These are phyloP conservation scores for Pungitius pungitius DNA, from an alignment of 2,113 vertebrate genomes.

Conservation along the genomic window DNA sequence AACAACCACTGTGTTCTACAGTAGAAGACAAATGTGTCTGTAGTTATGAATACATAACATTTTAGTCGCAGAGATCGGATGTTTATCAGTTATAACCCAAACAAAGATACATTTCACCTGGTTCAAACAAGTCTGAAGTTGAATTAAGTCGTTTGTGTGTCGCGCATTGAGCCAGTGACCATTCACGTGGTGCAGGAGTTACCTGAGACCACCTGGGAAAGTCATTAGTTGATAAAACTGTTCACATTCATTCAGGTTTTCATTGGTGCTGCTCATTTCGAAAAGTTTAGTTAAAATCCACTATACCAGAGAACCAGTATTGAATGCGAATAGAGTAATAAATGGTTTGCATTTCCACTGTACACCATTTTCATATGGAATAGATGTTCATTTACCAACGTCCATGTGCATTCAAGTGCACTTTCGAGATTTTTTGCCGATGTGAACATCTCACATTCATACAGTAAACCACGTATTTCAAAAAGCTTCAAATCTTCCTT, in stretches of 20 bases:
- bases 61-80: background rate
- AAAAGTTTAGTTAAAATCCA: background rate
- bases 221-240: constrained; percentile 50
- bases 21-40: background rate
- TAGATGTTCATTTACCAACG: background rate
- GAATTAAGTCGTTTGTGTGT: background rate
- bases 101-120: constrained; percentile 21
- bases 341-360: constrained; percentile 20
- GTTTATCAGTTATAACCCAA: background rate
- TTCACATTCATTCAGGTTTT: constrained; percentile 46
- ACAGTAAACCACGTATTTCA: constrained; percentile 38
- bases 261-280: background rate
- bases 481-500: constrained; percentile 15
- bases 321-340: constrained; percentile 52
- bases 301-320: background rate
- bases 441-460: constrained; percentile 26
- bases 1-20: background rate
- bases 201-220: background rate
- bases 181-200: background rate
- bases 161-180: background rate
- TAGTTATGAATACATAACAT: background rate
- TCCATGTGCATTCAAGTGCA: constrained; percentile 29
- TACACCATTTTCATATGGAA: background rate
- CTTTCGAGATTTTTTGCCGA: constrained; percentile 5
- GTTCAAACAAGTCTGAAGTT: constrained; percentile 7